Conservation (phyloP, 2,113 vertebrate genomes). For the Dasyornis broadbenti region DNA sequence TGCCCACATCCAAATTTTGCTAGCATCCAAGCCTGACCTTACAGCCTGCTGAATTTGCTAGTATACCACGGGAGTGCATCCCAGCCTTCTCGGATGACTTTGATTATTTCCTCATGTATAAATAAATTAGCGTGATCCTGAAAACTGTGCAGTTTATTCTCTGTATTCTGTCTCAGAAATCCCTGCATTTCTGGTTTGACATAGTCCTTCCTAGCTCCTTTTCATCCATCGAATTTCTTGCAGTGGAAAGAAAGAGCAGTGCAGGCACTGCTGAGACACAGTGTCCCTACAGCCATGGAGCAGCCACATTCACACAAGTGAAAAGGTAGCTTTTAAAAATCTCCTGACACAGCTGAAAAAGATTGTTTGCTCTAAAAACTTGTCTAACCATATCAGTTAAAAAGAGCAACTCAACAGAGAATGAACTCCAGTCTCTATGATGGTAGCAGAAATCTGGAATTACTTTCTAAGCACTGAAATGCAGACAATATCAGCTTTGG, state of each 20-base stretch:
- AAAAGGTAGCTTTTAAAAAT: slow-evolving; percentile 15
- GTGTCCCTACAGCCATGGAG: background rate
- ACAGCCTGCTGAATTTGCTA: background rate
- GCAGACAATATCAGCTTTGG: background rate
- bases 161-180: background rate
- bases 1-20: background rate
- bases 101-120: background rate
- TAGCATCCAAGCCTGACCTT: background rate
- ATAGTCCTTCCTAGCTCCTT: background rate
- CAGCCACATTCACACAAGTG: background rate
- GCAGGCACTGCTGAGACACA: background rate
- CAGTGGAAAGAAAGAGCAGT: background rate
- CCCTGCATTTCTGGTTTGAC: background rate
- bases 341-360: background rate
- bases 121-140: background rate
- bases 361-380: slow-evolving; percentile 16
- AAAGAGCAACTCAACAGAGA: background rate
- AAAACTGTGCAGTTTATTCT: background rate
- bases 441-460: background rate
- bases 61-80: background rate
- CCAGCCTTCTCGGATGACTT: background rate
- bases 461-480: background rate
- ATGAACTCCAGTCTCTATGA: background rate
- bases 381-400: background rate
- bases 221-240: background rate